Evolutionary conservation across 2,888 invertebrate genomes (phyloP).

Genomic region (Seira musarum): DNA sequence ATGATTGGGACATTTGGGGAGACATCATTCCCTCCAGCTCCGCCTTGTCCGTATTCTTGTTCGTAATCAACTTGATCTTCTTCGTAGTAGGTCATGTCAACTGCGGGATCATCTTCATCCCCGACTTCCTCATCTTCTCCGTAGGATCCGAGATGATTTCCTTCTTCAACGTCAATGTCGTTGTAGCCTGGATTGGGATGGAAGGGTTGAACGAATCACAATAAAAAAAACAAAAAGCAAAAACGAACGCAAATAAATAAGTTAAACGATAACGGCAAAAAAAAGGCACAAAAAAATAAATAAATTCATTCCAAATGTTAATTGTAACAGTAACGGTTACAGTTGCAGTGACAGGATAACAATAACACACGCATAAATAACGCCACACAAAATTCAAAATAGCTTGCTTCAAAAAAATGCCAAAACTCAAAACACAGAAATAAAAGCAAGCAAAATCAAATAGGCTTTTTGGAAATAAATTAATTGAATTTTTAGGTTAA

Average conservation of each 20-base stretch:
- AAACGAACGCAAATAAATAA: slow-evolving; percentile 11
- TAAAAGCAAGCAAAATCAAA: slow-evolving; percentile 48
- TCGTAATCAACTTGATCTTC: slow-evolving; percentile 36
- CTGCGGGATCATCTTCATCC: slow-evolving; percentile 30
- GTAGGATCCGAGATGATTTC: slow-evolving; percentile 34
- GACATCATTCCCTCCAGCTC: slow-evolving; percentile 20
- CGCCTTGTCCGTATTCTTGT: neutral
- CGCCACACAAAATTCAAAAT: slow-evolving; percentile 26
- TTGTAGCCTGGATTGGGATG: slow-evolving; percentile 58
- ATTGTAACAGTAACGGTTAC: no score
- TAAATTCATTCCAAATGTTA: no score
- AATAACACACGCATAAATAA: slow-evolving; percentile 43
- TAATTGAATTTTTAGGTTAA: slow-evolving; percentile 29
- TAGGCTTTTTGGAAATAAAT: slow-evolving; percentile 32
- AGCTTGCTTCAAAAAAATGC: slow-evolving; percentile 48
- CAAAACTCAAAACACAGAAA: slow-evolving; percentile 22
- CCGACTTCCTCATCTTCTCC: slow-evolving; percentile 24
- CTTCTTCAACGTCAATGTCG: slow-evolving; percentile 51
- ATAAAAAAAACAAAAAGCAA: no score
- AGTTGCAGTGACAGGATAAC: slow-evolving; percentile 19
- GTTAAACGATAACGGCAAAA: slow-evolving; percentile 50
- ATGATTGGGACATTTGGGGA: slow-evolving; percentile 38
- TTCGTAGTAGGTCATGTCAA: slow-evolving; percentile 39
- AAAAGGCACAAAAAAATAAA: slow-evolving; percentile 38
- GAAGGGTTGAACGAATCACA: no score